Conservation (phyloP, 2,888 invertebrate species). For the Salpingus planirostris region DNA sequence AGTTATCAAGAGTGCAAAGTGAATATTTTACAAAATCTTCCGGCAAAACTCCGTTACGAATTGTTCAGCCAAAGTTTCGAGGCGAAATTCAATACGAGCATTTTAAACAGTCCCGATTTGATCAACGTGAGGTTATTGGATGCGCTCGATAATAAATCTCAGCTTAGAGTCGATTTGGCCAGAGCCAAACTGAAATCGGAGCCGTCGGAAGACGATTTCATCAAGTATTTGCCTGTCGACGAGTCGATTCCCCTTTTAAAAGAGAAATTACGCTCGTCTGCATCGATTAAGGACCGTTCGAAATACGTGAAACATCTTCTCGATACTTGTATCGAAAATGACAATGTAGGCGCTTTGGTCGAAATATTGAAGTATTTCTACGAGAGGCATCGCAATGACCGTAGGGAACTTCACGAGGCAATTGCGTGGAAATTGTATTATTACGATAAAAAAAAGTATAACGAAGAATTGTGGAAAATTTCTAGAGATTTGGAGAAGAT, state of each 20-base stretch:
- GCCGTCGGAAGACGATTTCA: not conserved
- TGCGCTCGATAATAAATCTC: no score
- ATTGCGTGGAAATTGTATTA: not conserved
- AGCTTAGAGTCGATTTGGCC: not conserved
- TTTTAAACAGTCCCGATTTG: no score
- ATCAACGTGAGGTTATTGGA: no score
- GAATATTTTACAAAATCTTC: no score
- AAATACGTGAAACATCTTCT: not conserved
- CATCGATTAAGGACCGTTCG: not conserved
- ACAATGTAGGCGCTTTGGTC: not conserved
- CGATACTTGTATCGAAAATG: not conserved
- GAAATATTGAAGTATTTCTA: not conserved
- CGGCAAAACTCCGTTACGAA: no score
- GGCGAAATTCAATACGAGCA: no score
- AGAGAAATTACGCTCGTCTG: not conserved
- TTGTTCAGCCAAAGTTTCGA: no score
- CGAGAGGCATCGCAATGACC: not conserved
- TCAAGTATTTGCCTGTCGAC: not conserved
- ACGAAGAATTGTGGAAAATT: no score
- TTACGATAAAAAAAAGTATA: no score
- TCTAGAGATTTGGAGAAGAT: no score
- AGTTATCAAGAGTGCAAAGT: no score
- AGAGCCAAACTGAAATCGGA: not conserved
- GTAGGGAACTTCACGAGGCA: not conserved
- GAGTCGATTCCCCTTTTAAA: not conserved